Evolutionary conservation across 1,140 invertebrate species (phyloP), one percentile per base, ranked within the genome.

Genomic region (Neomicropteryx cornuta): DNA sequence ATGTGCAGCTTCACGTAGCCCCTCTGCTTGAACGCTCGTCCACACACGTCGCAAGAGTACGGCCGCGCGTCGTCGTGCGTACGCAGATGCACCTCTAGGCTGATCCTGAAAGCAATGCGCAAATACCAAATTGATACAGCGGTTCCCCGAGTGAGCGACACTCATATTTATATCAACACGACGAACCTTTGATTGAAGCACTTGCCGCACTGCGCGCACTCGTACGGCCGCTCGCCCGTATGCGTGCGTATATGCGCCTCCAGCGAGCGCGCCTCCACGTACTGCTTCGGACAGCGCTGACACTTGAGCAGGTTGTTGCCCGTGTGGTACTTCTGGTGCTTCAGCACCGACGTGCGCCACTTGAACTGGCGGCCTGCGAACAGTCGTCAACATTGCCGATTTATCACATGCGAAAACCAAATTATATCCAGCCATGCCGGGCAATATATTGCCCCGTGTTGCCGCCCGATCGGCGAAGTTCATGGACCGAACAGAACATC

Each of bases 11-110:
- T 47, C 10, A 69, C 43, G 10, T 70, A 66, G 4, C 69, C 66
- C 49, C 68, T 73, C 51, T 76, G 73, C 0, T 70, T 70, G 45
- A 77, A 76, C 21, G 55, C 65, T 53, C 83, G 83, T 2, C 69
- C 67, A 48, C 81, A 84, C 42, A 73, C 68, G 20, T 33, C 29
- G 27, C 42, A 44, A 23, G 35, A 50, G 45, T 63, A 71, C 14
- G 58, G 58, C 16, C 53, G 44, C 58, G 39, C n/a, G 59, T n/a
- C n/a, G n/a, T n/a, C n/a, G n/a, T n/a, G n/a, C n/a, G n/a, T n/a
- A n/a, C n/a, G n/a, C n/a, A n/a, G 42, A 41, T 61, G 58, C 31
- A 61, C 58, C 35, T 45, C 48, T 37, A 61, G 44, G 51, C 58
- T 61, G 43, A 5, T 55, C 53, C 51, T 53, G 28, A 28, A 10